Percentiles rank a stretch among this genome's conserved stretches.
phyloP scores from a whole-genome alignment of 92 coral and sea anemone species.

The Galaxea fascicularis region DNA sequence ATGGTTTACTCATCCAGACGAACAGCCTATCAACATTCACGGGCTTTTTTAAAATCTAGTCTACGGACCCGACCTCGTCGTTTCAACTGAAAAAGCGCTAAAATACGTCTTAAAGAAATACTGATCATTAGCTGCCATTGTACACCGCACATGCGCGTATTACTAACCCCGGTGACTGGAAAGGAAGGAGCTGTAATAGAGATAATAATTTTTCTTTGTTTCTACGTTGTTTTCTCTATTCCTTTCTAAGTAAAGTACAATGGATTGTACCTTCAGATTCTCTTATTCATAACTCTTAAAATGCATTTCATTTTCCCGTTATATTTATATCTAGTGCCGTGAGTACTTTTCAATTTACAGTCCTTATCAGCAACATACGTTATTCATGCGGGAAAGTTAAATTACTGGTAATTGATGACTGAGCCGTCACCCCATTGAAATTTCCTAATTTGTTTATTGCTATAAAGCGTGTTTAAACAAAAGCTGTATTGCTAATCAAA shows the following conservation, averaged over 20 bases:
- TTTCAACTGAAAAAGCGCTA: too few species aligned
- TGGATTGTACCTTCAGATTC: neutral
- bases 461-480: conserved; percentile 47
- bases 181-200: too few species aligned
- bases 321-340: neutral
- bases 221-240: neutral
- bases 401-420: conserved; percentile 25
- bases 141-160: too few species aligned
- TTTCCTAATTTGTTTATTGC: conserved; percentile 30
- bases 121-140: too few species aligned
- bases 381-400: conserved; percentile 26
- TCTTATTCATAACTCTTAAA: neutral
- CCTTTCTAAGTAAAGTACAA: too few species aligned
- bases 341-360: neutral
- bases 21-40: too few species aligned
- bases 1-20: too few species aligned
- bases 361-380: neutral
- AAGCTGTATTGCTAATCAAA: conserved; percentile 14
- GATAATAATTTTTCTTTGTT: too few species aligned
- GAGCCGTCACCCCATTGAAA: conserved; percentile 21
- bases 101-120: too few species aligned
- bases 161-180: too few species aligned
- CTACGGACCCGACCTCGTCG: too few species aligned
- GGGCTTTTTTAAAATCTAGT: too few species aligned
- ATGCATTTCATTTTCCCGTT: neutral